Conservation (phyloP, 2,113 vertebrate genomes). For the Rhegmatorhina hoffmannsi region DNA sequence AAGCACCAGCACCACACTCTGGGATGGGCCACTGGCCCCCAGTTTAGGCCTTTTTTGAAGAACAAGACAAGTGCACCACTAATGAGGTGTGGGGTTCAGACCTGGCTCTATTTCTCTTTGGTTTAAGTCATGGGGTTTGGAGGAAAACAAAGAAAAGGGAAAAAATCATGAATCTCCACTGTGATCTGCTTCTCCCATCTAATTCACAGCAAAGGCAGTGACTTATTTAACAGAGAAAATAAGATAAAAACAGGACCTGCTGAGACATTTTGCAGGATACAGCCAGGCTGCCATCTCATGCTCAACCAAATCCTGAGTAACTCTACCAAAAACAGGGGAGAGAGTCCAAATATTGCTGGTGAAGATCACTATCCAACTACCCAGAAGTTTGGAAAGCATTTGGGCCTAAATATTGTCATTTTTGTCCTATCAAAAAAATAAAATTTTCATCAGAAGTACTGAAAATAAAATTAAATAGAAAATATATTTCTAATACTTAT, state of each 20-base stretch:
- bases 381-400: neutral
- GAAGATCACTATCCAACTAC: neutral
- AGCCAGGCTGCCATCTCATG: neutral
- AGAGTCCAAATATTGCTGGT: neutral
- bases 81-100: neutral
- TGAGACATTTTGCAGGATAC: neutral
- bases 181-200: neutral
- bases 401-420: neutral
- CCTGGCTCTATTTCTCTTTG: neutral
- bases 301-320: neutral
- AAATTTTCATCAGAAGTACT: neutral
- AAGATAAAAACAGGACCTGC: rapidly evolving
- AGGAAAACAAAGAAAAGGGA: neutral
- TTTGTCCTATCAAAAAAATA: neutral
- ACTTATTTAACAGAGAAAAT: neutral
- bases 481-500: neutral
- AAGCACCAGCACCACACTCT: neutral
- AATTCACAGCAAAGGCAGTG: neutral
- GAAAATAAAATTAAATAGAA: neutral
- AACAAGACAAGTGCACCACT: neutral
- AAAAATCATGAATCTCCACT: neutral
- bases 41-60: neutral
- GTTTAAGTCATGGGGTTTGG: rapidly evolving
- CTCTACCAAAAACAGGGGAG: neutral
- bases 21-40: neutral